These are phyloP conservation scores for Taxidea taxus DNA, from an alignment of 2,113 vertebrate species.

Conservation along the genomic window DNA sequence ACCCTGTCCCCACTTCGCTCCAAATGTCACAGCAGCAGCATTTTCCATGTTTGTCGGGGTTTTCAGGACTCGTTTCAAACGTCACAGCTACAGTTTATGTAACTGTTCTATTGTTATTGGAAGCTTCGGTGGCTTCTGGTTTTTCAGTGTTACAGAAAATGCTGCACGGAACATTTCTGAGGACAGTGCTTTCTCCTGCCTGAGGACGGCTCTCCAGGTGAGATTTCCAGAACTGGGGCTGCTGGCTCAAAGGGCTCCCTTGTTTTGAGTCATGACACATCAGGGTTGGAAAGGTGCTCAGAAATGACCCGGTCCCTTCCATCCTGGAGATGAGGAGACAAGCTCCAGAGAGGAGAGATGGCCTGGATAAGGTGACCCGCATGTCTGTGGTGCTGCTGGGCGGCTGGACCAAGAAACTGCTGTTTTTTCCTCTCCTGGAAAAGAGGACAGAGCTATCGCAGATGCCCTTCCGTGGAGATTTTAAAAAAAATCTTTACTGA, in stretches of 20 bases:
- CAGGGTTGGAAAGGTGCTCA: background rate
- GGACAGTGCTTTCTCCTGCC: background rate
- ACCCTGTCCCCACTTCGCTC: fast-evolving
- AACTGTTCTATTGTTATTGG: background rate
- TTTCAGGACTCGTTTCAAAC: background rate
- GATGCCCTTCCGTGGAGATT: background rate
- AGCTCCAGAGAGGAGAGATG: background rate
- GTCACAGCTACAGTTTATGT: background rate
- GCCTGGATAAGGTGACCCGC: background rate
- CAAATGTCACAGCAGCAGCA: background rate
- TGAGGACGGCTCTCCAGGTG: background rate
- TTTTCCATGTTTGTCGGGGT: background rate
- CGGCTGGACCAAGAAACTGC: background rate
- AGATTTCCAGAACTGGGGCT: background rate
- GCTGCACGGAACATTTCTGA: background rate
- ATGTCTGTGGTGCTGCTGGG: background rate
- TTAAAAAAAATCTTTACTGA: background rate
- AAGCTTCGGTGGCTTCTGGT: background rate
- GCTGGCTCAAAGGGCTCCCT: background rate
- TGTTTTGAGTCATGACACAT: background rate
- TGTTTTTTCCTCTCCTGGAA: background rate
- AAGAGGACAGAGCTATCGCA: background rate
- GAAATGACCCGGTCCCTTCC: background rate
- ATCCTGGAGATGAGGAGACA: background rate
- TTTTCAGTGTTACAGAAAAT: background rate